phyloP scores from a whole-genome alignment of 2,888 invertebrate species.

The Erebia palarica region DNA sequence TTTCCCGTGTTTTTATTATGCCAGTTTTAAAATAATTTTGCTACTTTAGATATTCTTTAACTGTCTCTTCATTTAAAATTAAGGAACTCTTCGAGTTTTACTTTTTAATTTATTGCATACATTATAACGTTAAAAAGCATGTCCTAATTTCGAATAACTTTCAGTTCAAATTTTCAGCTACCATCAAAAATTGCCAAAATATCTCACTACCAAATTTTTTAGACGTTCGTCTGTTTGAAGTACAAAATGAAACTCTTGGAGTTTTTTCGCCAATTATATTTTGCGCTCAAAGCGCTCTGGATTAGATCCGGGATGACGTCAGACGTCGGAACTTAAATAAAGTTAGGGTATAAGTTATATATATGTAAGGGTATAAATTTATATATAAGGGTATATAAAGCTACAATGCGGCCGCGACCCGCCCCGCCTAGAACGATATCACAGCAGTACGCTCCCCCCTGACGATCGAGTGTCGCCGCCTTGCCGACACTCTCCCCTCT shows the following conservation, averaged over 20 bases:
- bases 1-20: background rate
- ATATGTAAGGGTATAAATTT: constrained; percentile 25
- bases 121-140: background rate
- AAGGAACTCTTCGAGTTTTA: background rate
- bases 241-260: constrained; percentile 22
- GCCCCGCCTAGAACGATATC: constrained; percentile 64
- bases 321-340: constrained; percentile 27
- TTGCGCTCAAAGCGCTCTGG: constrained; percentile 30
- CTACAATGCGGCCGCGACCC: constrained; percentile 30
- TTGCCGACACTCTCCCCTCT: background rate
- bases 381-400: constrained; percentile 26
- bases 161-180: background rate
- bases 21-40: background rate
- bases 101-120: background rate
- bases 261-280: constrained; percentile 16
- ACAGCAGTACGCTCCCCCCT: constrained; percentile 71
- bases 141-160: background rate
- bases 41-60: background rate
- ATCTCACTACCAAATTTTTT: constrained; percentile 1
- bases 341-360: constrained; percentile 25
- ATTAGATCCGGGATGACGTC: constrained; percentile 33
- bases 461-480: constrained; percentile 61
- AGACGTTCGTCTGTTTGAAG: background rate
- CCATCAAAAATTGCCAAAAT: background rate
- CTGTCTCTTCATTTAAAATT: background rate